Percentiles rank a stretch among this genome's conserved stretches.
phyloP scores from a whole-genome alignment of 1,140 invertebrate genomes.

The Pachyrhynchus sulphureomaculatus region DNA sequence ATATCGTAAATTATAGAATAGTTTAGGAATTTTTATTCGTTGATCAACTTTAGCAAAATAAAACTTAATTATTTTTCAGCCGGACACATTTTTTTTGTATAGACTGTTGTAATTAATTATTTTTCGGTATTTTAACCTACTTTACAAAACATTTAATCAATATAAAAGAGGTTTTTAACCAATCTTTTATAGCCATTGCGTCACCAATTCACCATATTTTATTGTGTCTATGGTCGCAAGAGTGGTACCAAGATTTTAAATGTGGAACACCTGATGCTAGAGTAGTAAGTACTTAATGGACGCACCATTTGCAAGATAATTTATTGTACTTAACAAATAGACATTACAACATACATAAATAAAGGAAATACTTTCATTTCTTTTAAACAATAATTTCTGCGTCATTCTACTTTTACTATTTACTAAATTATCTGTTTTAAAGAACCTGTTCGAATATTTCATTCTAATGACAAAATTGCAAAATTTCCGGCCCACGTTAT shows the following conservation, averaged over 20 bases:
- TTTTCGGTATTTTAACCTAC: conserved; percentile 8
- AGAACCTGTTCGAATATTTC: no score
- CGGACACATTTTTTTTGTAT: no score
- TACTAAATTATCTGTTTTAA: no score
- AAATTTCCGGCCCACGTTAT: no score
- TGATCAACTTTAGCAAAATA: no score
- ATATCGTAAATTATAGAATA: no score
- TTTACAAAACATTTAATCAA: not conserved
- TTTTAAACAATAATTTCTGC: not conserved
- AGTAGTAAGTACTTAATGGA: conserved; percentile 17
- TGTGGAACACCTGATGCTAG: conserved; percentile 26
- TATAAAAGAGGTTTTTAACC: not conserved
- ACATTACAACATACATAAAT: conserved; percentile 22
- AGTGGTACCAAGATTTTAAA: conserved; percentile 17
- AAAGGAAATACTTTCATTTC: conserved; percentile 30
- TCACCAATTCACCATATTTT: conserved; percentile 19
- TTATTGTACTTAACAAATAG: conserved; percentile 22
- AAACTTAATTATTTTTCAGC: no score
- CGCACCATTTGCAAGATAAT: conserved; percentile 17
- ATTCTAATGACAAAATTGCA: no score
- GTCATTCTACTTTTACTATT: conserved; percentile 13
- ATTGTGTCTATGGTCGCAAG: conserved; percentile 21
- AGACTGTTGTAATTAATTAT: no score
- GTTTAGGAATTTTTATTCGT: no score
- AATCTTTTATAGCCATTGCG: conserved; percentile 9